Base-by-base conservation (phyloP, 1,140 invertebrate genomes). In the Zeugodacus cucurbitae region DNA sequence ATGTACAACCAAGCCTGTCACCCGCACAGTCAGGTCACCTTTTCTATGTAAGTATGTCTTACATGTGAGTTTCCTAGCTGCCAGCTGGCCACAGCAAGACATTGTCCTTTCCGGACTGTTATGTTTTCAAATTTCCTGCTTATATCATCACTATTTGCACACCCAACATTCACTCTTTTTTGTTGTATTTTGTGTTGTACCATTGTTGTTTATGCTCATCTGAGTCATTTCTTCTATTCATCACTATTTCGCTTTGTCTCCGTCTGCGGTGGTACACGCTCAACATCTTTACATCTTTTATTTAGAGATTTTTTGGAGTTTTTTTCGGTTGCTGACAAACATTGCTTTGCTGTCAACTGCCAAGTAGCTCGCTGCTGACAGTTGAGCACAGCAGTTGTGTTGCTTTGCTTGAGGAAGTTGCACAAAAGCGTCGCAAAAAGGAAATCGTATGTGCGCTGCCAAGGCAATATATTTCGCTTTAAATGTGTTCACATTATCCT, bases 61-160 rank as follows among this genome's bases (percentile, higher is more conserved):
- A 34, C 37, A 41, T 74, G 70, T 74, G 14, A 17, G n/a, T 41
- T 62, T 11, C 59, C 3, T 70, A 17, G 64, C 37, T 74, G 70
- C 37, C 70, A 74, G 70, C 37, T 44, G 70, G 70, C 70, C 17
- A 41, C 37, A 74, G 70, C 70, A 74, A 74, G 70, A 44, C 37
- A 74, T 37, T 74, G 70, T 74, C 37, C 20, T 74, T 74, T 44
- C 70, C 70, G 37, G 37, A n/a, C 37, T 74, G 32, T 74, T 41
- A 74, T 74, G 70, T 41, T 74, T 74, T 74, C 32, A 74, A 74
- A 74, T 74, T 37, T 74, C 70, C 32, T 74, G 70, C 70, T 74
- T 74, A 74, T 74, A 74, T 74, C 32, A 74, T 74, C 70, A 74
- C 29, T 32, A 32, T 74, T 7, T n/a, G 34, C 70, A 5, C 37